Evolutionary conservation across 1,140 invertebrate genomes (phyloP).

Genomic region (Bicyclus anynana): DNA sequence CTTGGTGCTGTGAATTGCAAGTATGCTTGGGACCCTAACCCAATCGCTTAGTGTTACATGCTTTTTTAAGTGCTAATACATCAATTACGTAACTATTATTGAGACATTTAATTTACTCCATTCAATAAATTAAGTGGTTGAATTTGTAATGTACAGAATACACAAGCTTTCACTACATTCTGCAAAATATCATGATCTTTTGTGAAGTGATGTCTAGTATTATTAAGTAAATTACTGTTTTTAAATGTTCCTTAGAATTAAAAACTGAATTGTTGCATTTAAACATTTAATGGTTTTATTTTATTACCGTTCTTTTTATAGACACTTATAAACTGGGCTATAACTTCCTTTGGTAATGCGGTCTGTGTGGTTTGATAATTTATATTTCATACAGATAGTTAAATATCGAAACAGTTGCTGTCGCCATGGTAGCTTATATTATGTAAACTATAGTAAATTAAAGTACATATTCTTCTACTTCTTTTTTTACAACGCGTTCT

Average conservation of each 20-base stretch:
- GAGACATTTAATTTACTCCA: too few relatives aligned
- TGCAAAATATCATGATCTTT: too few relatives aligned
- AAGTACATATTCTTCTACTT: too few relatives aligned
- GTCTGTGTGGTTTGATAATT: constrained; percentile 11
- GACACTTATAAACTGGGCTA: not conserved
- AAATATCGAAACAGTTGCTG: not conserved
- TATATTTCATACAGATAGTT: not conserved
- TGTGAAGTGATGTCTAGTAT: too few relatives aligned
- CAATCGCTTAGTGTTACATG: constrained; percentile 17
- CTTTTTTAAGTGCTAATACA: too few relatives aligned
- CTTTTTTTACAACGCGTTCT: too few relatives aligned
- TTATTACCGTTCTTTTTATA: not conserved
- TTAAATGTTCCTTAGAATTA: not conserved
- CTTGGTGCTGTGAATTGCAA: constrained; percentile 76
- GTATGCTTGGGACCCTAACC: constrained; percentile 85
- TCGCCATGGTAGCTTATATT: not conserved
- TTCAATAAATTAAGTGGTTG: too few relatives aligned
- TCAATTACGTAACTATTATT: too few relatives aligned
- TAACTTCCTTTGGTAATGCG: constrained; percentile 16
- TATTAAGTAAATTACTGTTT: too few relatives aligned
- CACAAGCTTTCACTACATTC: too few relatives aligned
- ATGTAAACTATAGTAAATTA: too few relatives aligned
- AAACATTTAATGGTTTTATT: not conserved
- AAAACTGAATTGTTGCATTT: not conserved
- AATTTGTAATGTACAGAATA: too few relatives aligned